A percentile compares a stretch with the other conserved stretches of the same genome.
Evolutionary conservation across 2,888 invertebrate species (phyloP).

Genomic region (Coelinius sp.): DNA sequence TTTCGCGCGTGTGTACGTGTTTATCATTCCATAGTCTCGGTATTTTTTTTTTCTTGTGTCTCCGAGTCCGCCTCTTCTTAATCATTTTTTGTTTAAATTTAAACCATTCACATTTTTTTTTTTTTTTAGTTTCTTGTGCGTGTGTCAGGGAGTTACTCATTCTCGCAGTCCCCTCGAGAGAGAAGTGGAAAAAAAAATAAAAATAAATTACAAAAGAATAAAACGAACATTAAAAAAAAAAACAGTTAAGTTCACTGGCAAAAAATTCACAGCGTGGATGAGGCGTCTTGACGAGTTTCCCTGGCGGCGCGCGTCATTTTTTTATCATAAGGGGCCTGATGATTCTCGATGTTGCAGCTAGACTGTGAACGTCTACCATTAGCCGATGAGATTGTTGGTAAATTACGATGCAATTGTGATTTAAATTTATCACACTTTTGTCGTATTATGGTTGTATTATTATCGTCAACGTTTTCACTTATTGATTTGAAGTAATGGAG

Average conservation of each 20-base stretch:
- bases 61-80: slow-evolving; percentile 42
- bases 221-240: slow-evolving; percentile 16
- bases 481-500: slow-evolving; percentile 22
- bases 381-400: slow-evolving; percentile 9
- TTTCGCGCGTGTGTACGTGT: slow-evolving; percentile 51
- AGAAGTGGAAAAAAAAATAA: slow-evolving; percentile 4
- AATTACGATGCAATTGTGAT: slow-evolving; percentile 4
- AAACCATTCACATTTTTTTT: slow-evolving; percentile 22
- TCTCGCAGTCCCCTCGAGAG: slow-evolving; percentile 4
- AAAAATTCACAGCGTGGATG: slow-evolving; percentile 28
- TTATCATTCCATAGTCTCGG: slow-evolving; percentile 46
- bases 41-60: slow-evolving; percentile 39
- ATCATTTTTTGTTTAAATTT: slow-evolving; percentile 30
- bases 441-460: slow-evolving; percentile 7
- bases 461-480: slow-evolving; percentile 19
- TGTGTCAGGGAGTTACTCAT: slow-evolving; percentile 34
- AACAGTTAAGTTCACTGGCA: slow-evolving; percentile 21
- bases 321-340: slow-evolving; percentile 7
- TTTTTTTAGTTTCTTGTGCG: slow-evolving; percentile 34
- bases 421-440: slow-evolving; percentile 22
- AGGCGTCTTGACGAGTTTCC: slow-evolving; percentile 36
- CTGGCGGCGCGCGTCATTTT: slow-evolving; percentile 32
- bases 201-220: not conserved
- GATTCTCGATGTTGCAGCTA: slow-evolving; percentile 22
- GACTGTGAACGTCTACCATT: slow-evolving; percentile 21